Base-by-base conservation (phyloP, 1,140 invertebrate species). In the Limonius californicus region DNA sequence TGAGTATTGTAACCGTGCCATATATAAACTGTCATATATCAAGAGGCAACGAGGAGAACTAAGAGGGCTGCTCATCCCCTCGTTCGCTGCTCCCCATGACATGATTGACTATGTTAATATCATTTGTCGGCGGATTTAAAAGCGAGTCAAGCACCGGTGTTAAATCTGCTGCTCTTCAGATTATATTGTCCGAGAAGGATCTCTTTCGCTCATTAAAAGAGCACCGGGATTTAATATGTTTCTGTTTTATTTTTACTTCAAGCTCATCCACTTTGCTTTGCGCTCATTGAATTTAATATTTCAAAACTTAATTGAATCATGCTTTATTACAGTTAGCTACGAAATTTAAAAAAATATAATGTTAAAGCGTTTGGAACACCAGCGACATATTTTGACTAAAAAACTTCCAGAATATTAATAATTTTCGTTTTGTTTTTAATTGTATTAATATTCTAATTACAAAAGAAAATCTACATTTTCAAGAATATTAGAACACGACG, bases 71-170 rank as follows among this genome's bases (percentile, higher is more conserved):
- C 57, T 58, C 47, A 55, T 32, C 55, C 30, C 35, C 35, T 27
- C 23, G 23, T 27, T 19, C 30, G 14, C 54, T 12, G 6, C 14
- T 58, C 59, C 45, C 47, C 27, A 45, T 45, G 57, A 69, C 68
- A 72, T 70, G 70, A 72, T 72, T 71, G 67, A 71, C 71, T 71
- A 71, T 72, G 71, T 72, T 72, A 72, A 72, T 72, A 71, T 70
- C 68, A 70, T 68, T 70, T 69, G 70, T 69, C 70, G 67, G 65
- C 57, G 59, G 65, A 66, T 58, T 56, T 58, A 54, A 65, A 62
- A 62, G 59, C 32, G 27, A 32, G 54, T 55, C 54, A 32, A 55
- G 54, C 54, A 55, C 54, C 45, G 45, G 45, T 50, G 45, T 50
- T 18, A 50, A 50, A 55, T 55, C 27, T 32, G 45, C 16, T 43